A percentile compares a stretch with the other conserved stretches of the same genome.
Conservation (phyloP, 2,113 vertebrate genomes). For the Proterorhinus semilunaris region DNA sequence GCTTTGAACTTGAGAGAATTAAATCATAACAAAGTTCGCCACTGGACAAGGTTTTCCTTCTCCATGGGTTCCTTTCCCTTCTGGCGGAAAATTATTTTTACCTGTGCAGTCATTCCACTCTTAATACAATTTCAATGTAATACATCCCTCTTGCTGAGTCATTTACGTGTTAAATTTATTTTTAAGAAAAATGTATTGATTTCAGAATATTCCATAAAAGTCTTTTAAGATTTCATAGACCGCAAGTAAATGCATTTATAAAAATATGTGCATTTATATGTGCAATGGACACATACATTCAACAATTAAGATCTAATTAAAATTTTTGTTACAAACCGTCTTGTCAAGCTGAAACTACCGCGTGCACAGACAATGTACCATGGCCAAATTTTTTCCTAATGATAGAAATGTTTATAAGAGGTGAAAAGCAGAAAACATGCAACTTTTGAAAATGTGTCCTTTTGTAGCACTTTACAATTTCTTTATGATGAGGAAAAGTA, state of each 20-base stretch:
- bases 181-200: not conserved
- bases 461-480: not conserved
- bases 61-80: not conserved
- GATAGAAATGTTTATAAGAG: too few relatives aligned
- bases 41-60: slow-evolving; percentile 16
- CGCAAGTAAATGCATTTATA: not conserved
- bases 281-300: not conserved
- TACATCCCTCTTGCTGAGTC: slow-evolving; percentile 1
- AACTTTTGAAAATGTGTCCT: not conserved
- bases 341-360: slow-evolving; percentile 2
- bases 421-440: slow-evolving; percentile 8
- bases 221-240: too few relatives aligned
- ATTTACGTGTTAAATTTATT: not conserved
- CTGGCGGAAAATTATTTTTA: not conserved
- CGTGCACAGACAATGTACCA: not conserved
- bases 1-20: slow-evolving; percentile 20
- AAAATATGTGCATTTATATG: not conserved
- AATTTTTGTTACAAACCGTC: slow-evolving; percentile 12
- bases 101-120: slow-evolving; percentile 3
- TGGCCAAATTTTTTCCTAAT: too few relatives aligned
- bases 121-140: not conserved
- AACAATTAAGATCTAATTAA: slow-evolving; percentile 31
- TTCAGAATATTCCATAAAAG: too few relatives aligned
- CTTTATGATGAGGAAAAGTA: slow-evolving; percentile 1
- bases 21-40: slow-evolving; percentile 4